Base-by-base conservation (phyloP, 2,888 invertebrate genomes). In the Rotaria sp. region DNA sequence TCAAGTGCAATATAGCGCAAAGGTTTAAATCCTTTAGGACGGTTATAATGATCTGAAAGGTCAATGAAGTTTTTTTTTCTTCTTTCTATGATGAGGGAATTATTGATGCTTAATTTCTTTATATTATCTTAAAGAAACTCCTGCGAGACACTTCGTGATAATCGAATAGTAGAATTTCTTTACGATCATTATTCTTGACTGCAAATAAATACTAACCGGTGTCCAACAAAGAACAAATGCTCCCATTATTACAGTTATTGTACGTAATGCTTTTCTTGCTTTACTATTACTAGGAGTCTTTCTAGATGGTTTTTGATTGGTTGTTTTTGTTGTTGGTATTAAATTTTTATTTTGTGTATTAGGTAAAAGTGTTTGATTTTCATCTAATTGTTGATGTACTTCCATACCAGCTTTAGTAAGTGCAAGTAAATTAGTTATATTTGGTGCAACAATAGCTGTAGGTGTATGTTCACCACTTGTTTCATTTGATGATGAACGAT, bases 211-310 rank as follows among this genome's bases (percentile, higher is more conserved):
- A 80, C 80, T 45, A 45, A 80, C 80, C 3, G 99, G 99, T 57
- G 99, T 99, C 99, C 99, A 99, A 91, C 99, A 98, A 8, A 85
- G 84, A 38, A 86, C 85, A 90, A 97, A 99, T 80, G 98, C 97
- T 74, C 98, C 99, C 89, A 99, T 92, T 90, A 99, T 99, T 91
- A 99, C 96, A 13, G 97, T 97, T 90, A 99, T 99, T 87, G 99
- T 99, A 89, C 97, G 93, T 90, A 99, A 94, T 35, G 99, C 99
- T 92, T 99, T 99, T 86, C 97, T 93, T 4, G 99, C 99, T 89
- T 80, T 80, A 45, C 15, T 80, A 45, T 45, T 80, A n/a, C 45
- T 80, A 38, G 35, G 35, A 67, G 1, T 67, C 38, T 8, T 67
- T 21, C n/a, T 8, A 99, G 67, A 30, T 18, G 35, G 2, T 21